Percentiles rank a stretch among this genome's conserved stretches.
These are phyloP conservation scores for Epirrhoe alternata DNA, from an alignment of 2,888 invertebrate species.

Conservation along the genomic window DNA sequence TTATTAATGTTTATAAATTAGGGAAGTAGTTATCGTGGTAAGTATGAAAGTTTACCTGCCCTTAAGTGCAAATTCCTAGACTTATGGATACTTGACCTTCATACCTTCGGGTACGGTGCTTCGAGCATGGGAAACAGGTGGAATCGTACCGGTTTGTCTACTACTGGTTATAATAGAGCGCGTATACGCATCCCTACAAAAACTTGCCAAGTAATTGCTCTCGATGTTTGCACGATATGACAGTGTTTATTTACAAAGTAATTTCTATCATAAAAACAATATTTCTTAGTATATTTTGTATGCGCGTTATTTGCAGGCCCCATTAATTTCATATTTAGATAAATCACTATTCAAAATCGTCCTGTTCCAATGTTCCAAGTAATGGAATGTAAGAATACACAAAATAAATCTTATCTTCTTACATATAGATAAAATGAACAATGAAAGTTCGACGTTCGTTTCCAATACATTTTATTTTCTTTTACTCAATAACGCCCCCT, in stretches of 20 bases:
- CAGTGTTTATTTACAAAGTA: background rate
- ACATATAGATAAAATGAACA: constrained; percentile 32
- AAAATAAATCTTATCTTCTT: constrained; percentile 26
- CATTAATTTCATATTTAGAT: no score
- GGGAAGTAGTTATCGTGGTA: constrained; percentile 20
- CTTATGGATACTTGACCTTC: constrained; percentile 38
- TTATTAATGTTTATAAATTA: constrained; percentile 20
- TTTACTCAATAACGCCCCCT: constrained; percentile 65
- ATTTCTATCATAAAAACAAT: background rate
- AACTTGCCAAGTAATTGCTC: constrained; percentile 24
- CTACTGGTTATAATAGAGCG: constrained; percentile 24
- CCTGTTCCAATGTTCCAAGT: background rate
- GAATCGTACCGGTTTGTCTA: constrained; percentile 53
- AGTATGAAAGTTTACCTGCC: constrained; percentile 29
- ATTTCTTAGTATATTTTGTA: no score
- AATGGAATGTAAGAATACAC: constrained; percentile 3
- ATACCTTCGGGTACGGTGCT: constrained; percentile 34
- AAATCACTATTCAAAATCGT: background rate
- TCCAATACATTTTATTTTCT: constrained; percentile 60
- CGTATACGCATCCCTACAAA: constrained; percentile 20
- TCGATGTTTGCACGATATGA: constrained; percentile 15
- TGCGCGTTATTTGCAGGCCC: no score
- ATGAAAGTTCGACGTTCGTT: constrained; percentile 32
- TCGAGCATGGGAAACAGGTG: constrained; percentile 57
- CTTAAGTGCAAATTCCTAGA: constrained; percentile 34